Base-by-base conservation (phyloP, 2,113 vertebrate species). In the Pimephales promelas region DNA sequence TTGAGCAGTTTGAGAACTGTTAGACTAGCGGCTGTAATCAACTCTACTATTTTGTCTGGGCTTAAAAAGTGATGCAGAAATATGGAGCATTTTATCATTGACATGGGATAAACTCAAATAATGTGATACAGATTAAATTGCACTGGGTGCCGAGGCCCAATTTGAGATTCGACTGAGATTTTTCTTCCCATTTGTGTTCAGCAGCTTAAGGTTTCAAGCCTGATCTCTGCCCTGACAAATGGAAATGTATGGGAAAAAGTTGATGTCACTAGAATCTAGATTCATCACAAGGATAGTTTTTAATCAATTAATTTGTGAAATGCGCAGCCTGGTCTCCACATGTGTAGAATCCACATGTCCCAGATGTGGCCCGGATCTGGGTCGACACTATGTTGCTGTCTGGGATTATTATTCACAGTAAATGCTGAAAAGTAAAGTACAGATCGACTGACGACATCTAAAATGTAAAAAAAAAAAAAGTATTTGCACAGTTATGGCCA, bases 91-190 rank as follows among this genome's bases (percentile, higher is more conserved):
- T 71, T 81, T 40, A 64, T 64, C 10, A 34, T 45, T 77, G 36
- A 40, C 66, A 71, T 49, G 28, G 76, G 57, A 78, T 45, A 78
- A 68, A 81, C 31, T 54, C 76, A 81, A 87, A 83, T 85, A 47
- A 81, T 73, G 80, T 77, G 87, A 73, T 59, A 34, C 56, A 16
- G 62, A 72, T 81, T 54, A 74, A 85, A 85, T 73, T 47, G 78
- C 57, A 36, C 40, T 85, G 62, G 80, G 28, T 77, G n/a, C 45
- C 10, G 36, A 75, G 56, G 57, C 71, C 31, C 34, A 71, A 49
- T 83, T 64, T 85, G 22, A 66, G 66, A 85, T 81, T 85, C 62
- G 71, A 59, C 24, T 62, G 18, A n/a, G 76, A 52, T 43, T 75
- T 43, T 83, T 59, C 45, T 13, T 16, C 24, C n/a, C 64, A 84